phyloP scores from a whole-genome alignment of 2,797 vertebrate species.

The Atherinosoma microstoma region DNA sequence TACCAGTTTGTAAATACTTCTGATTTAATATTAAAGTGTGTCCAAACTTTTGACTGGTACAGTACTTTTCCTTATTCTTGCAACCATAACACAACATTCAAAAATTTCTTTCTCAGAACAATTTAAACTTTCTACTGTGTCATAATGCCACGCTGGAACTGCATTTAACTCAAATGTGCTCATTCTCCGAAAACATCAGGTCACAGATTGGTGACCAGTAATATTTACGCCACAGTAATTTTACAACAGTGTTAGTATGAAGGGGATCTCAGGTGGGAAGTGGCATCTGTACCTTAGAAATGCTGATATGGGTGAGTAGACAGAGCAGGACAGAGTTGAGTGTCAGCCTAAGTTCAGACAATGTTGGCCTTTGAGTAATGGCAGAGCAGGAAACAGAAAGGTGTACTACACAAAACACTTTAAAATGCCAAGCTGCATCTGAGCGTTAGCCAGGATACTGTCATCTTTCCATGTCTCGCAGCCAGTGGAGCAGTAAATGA shows the following conservation, averaged over 20 bases:
- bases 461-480: slow-evolving; percentile 9
- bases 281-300: slow-evolving; percentile 6
- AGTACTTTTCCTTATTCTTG: too few species aligned
- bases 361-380: slow-evolving; percentile 5
- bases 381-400: not conserved
- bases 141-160: not conserved
- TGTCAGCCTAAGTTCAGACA: not conserved
- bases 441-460: not conserved
- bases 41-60: too few species aligned
- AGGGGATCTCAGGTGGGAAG: slow-evolving; percentile 5
- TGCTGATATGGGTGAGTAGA: not conserved
- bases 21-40: too few species aligned
- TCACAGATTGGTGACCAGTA: not conserved
- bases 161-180: not conserved
- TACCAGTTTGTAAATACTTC: too few species aligned
- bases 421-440: slow-evolving; percentile 11
- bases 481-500: slow-evolving; percentile 7
- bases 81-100: too few species aligned
- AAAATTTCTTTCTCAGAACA: too few species aligned
- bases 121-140: too few species aligned
- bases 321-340: slow-evolving; percentile 4
- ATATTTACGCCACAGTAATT: slow-evolving; percentile 5
- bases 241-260: not conserved
- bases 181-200: not conserved
- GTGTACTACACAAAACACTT: slow-evolving; percentile 3